Base-by-base conservation (phyloP, 2,888 invertebrate species). In the Dexiosoma caninum region DNA sequence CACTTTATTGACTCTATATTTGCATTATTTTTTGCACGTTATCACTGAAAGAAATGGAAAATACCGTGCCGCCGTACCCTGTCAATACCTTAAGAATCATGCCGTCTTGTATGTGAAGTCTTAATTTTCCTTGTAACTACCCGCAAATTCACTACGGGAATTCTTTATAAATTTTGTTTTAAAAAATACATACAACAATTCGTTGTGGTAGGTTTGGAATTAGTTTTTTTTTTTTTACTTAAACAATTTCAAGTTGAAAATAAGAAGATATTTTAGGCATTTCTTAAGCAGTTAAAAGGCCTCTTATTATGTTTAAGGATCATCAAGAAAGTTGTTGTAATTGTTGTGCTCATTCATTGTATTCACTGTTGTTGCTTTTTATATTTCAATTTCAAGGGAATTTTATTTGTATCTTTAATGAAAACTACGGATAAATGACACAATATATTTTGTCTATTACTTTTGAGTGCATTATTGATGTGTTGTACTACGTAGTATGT, bases 121-220 rank as follows among this genome's bases (percentile, higher is more conserved):
- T 82, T 80, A 67, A 82, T 82, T 81, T 70, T 80, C 75, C 53
- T 81, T 76, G 71, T 53, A 83, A 76, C 81, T 82, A 78, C 64
- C 81, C 81, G 80, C 83, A 83, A 82, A 80, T 69, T 79, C 75
- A 37, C 78, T 23, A 67, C 79, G 79, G 83, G 69, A 59, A 60
- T 51, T 80, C 55, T 71, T 74, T 72, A 44, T 35, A 40, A 55
- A 42, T 35, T n/a, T 59, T 67, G 37, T 64, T 23, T n/a, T 27
- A 44, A n/a, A 55, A 12, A 60, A 70, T 9, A 27, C 35, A 51
- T 12, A 35, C 46, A 21, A 35, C 19, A 60, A 62, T 37, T 10
- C 62, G n/a, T 69, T 69, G 60, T 57, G 74, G 55, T 44, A 44
- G 51, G 62, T 49, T 32, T 72, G 8, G 62, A 9, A 27, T 67